Base-by-base conservation (phyloP, 1,140 invertebrate genomes). In the Apis florea region DNA sequence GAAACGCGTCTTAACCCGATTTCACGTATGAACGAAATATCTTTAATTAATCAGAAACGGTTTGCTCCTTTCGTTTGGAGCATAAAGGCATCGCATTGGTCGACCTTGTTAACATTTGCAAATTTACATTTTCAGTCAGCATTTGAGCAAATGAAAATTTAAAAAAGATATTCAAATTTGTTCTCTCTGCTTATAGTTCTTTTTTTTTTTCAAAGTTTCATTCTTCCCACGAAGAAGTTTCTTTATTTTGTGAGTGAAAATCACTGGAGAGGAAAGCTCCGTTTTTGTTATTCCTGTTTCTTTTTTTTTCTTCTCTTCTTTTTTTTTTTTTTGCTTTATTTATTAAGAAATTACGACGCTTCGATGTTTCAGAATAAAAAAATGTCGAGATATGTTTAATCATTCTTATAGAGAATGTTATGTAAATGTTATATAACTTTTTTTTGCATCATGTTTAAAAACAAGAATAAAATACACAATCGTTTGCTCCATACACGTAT, bases 1-100 rank as follows among this genome's bases (percentile, higher is more conserved):
- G n/a, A 77, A 51, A 58, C 53, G 26, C n/a, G 13, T 31, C 17
- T 74, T 66, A 58, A 74, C 61, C 70, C 13, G 19, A 58, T 80
- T 80, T 49, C 24, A 26, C n/a, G 19, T 17, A n/a, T 19, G n/a
- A 74, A 80, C 5, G 53, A 26, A 15, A 47, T 26, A 26, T 17
- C 9, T 51, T 80, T 66, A 72, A 64, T 72, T 53, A 64, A 79
- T 72, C 17, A 59, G 24, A 17, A 19, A 15, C 17, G 4, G 13
- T 51, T 53, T 49, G 68, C 9, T 24, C 17, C 15, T 63, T 61
- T 79, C 49, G 47, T 5, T 13, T 13, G n/a, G 61, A 19, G 47
- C 15, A n/a, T n/a, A 49, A 11, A 15, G 31, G 47, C 2, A 54
- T 47, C 21, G n/a, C 66, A n/a, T 79, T 79, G 47, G n/a, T 24